phyloP scores from a whole-genome alignment of 1,140 invertebrate genomes.

The Trichoplusia ni region DNA sequence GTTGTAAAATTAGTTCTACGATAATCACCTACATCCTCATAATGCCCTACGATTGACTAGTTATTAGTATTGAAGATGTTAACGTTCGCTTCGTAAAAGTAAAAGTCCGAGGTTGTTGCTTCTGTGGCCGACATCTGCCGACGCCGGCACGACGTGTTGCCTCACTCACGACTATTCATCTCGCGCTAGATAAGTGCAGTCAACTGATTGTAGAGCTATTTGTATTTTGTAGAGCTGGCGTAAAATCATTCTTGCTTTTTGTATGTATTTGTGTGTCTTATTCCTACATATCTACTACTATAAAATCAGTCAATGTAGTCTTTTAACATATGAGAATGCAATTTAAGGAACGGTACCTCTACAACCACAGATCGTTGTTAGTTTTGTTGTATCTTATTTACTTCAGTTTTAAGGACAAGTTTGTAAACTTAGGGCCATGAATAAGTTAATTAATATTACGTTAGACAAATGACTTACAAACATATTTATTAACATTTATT shows the following conservation, averaged over 20 bases:
- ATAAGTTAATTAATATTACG: too few species aligned
- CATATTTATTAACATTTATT: too few species aligned
- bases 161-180: conserved; percentile 25
- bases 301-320: too few species aligned
- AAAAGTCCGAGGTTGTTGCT: conserved; percentile 58
- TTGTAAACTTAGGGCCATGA: too few species aligned
- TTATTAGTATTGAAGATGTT: conserved; percentile 13
- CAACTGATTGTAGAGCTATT: neutral
- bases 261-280: neutral
- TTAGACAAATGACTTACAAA: too few species aligned
- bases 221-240: neutral
- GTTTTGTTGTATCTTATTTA: too few species aligned
- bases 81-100: conserved; percentile 50
- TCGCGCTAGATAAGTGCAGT: neutral
- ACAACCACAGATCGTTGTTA: too few species aligned
- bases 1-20: too few species aligned
- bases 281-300: too few species aligned
- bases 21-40: neutral
- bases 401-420: too few species aligned
- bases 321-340: too few species aligned
- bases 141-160: conserved; percentile 44
- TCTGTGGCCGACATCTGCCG: conserved; percentile 49
- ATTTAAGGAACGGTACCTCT: too few species aligned
- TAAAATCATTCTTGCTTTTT: neutral
- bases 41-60: neutral